A percentile compares a stretch with the other conserved stretches of the same genome.
Conservation (phyloP, 2,888 invertebrate species). For the Agonopterix alstromeriana region DNA sequence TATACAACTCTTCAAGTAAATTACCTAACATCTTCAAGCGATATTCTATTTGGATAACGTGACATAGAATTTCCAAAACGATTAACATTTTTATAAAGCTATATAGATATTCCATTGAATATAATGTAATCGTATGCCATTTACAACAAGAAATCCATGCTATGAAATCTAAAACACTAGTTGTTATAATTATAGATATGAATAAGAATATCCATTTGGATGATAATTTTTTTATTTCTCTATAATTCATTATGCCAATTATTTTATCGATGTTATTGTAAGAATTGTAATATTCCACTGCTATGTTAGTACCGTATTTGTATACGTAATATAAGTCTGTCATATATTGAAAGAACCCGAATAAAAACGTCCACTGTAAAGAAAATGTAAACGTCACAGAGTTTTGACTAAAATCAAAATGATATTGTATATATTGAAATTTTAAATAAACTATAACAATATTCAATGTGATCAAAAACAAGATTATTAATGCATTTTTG, state of each 20-base stretch:
- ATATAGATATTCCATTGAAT: background rate
- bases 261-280: conserved; percentile 19
- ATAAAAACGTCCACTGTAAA: background rate
- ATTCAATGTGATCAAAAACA: background rate
- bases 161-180: background rate
- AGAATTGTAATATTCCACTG: conserved; percentile 16
- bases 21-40: background rate
- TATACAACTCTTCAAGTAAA: background rate
- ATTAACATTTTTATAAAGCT: background rate
- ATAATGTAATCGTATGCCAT: background rate
- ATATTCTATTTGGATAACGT: background rate
- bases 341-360: conserved; percentile 17
- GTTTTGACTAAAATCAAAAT: background rate
- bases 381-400: background rate
- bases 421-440: background rate
- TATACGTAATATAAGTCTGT: conserved; percentile 18
- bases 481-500: background rate
- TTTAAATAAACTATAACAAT: background rate
- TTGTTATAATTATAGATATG: background rate
- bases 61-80: background rate
- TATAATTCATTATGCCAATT: background rate
- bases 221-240: background rate
- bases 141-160: background rate
- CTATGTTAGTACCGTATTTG: conserved; percentile 11
- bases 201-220: background rate